Percentiles rank a stretch among this genome's conserved stretches.
phyloP scores from a whole-genome alignment of 2,888 invertebrate species.

The Luperina testacea region DNA sequence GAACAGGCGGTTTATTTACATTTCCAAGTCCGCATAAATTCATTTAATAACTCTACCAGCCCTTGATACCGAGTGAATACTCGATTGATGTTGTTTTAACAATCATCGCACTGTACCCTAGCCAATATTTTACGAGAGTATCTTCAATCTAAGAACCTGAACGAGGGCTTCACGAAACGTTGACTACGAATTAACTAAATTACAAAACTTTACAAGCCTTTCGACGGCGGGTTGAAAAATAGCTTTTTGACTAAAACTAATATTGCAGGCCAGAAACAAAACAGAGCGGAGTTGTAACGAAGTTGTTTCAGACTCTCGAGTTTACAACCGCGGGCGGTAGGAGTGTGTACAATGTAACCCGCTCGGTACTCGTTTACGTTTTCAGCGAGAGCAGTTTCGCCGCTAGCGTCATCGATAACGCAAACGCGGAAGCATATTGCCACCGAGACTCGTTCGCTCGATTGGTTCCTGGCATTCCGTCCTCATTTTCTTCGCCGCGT shows the following conservation, averaged over 20 bases:
- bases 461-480: constrained; percentile 86
- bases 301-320: constrained; percentile 85
- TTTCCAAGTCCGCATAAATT: constrained; percentile 62
- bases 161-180: constrained; percentile 78
- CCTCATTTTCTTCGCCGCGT: constrained; percentile 85
- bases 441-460: constrained; percentile 83
- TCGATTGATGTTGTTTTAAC: constrained; percentile 77
- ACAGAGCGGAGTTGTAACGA: constrained; percentile 87
- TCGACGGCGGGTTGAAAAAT: constrained; percentile 87
- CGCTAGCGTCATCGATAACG: constrained; percentile 82
- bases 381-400: constrained; percentile 73
- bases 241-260: constrained; percentile 89
- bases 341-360: constrained; percentile 68
- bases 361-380: constrained; percentile 77
- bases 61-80: constrained; percentile 37
- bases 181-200: constrained; percentile 87
- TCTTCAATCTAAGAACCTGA: constrained; percentile 77
- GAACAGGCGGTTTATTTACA: constrained; percentile 63
- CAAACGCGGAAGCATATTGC: constrained; percentile 84
- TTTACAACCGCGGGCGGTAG: constrained; percentile 84
- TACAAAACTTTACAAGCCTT: constrained; percentile 89
- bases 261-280: constrained; percentile 87
- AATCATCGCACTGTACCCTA: constrained; percentile 70
- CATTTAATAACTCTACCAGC: constrained; percentile 57
- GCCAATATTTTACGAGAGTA: constrained; percentile 77